Conservation (phyloP, 2,888 invertebrate species). For the Metellina segmentata region DNA sequence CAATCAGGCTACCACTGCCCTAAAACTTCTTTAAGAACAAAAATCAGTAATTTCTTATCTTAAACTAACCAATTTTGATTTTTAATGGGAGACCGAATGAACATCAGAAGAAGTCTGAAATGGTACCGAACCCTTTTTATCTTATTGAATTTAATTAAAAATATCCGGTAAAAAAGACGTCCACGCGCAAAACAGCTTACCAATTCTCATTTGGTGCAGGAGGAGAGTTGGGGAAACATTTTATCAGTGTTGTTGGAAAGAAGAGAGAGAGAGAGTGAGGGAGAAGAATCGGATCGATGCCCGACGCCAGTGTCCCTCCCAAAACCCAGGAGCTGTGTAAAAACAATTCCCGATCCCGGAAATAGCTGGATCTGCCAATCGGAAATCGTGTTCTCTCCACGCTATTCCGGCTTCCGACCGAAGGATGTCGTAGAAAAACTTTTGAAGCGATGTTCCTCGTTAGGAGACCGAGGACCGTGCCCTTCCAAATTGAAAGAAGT, state of each 20-base stretch:
- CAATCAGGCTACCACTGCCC: too few species aligned
- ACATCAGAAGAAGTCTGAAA: neutral
- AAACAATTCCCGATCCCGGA: slow-evolving; percentile 64
- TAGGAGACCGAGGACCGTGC: too few species aligned
- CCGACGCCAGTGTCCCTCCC: neutral
- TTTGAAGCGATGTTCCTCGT: neutral
- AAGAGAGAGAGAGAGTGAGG: neutral
- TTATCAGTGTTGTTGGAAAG: neutral
- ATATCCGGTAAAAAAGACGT: too few species aligned
- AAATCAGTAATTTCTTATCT: too few species aligned
- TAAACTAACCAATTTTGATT: too few species aligned
- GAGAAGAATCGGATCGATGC: slow-evolving; percentile 7
- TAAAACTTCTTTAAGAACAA: too few species aligned
- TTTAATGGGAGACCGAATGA: neutral
- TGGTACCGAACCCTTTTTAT: neutral
- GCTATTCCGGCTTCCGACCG: slow-evolving; percentile 35
- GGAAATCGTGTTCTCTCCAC: slow-evolving; percentile 50
- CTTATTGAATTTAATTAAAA: too few species aligned
- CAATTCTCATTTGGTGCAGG: neutral
- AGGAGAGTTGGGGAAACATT: neutral
- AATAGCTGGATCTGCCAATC: slow-evolving; percentile 55
- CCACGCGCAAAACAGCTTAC: neutral
- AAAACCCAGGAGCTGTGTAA: slow-evolving; percentile 3
- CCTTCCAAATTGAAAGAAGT: neutral
- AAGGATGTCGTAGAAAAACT: slow-evolving; percentile 39